Conservation (phyloP, 2,113 vertebrate species). For the Mesocricetus auratus region DNA sequence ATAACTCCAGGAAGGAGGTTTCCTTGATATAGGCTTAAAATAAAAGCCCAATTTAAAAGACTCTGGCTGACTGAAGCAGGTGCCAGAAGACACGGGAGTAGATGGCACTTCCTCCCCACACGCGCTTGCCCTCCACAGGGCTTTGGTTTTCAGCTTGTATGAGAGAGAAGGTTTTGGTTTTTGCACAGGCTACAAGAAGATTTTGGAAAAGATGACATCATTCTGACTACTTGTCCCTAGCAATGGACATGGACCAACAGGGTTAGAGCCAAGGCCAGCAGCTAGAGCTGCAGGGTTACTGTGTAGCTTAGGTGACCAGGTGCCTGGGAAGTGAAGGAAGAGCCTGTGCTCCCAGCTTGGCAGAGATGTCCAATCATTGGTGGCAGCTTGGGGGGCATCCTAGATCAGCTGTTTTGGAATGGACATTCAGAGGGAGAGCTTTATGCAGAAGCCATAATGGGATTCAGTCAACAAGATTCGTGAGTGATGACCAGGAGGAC, state of each 20-base stretch:
- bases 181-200: background rate
- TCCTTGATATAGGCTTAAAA: constrained; percentile 70
- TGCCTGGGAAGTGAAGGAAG: background rate
- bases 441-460: background rate
- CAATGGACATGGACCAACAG: background rate
- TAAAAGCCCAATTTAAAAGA: constrained; percentile 65
- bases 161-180: background rate
- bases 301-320: too few species aligned
- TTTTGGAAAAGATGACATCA: constrained; percentile 33
- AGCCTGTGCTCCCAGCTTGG: background rate
- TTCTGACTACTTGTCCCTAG: background rate
- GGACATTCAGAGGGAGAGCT: background rate
- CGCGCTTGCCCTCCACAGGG: background rate
- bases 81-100: constrained; percentile 30
- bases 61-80: constrained; percentile 27
- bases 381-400: background rate
- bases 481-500: background rate
- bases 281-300: background rate
- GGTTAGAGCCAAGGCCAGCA: constrained; percentile 34
- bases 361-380: background rate
- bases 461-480: background rate
- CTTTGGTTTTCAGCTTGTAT: background rate
- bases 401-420: background rate
- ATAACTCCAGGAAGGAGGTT: constrained; percentile 74
- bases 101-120: background rate